Conservation (phyloP, 2,888 invertebrate genomes). For the Drosophila lutescens region DNA sequence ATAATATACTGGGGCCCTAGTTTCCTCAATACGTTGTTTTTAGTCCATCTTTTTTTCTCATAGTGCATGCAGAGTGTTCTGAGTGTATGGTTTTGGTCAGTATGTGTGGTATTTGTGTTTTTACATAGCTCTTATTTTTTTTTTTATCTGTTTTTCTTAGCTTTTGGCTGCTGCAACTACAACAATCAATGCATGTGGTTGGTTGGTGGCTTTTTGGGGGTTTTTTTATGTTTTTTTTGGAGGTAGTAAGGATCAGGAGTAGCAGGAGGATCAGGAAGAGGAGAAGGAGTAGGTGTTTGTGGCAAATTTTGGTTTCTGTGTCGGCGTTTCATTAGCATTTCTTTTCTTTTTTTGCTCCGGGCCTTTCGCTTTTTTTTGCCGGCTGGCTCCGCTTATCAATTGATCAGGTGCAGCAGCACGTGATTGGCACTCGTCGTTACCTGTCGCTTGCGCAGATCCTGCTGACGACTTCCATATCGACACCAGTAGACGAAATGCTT, state of each 20-base stretch:
- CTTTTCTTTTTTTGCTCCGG: neutral
- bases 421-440: slow-evolving; percentile 84
- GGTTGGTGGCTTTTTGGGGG: slow-evolving; percentile 1
- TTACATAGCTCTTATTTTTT: slow-evolving; percentile 28
- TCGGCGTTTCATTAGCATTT: slow-evolving; percentile 12
- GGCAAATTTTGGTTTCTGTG: slow-evolving; percentile 26
- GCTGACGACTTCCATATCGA: slow-evolving; percentile 88
- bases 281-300: neutral
- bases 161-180: slow-evolving; percentile 63
- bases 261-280: neutral
- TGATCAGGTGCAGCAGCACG: slow-evolving; percentile 73
- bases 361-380: neutral
- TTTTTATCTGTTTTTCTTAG: slow-evolving; percentile 15
- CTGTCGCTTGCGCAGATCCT: slow-evolving; percentile 89
- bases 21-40: slow-evolving; percentile 7
- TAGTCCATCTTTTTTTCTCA: slow-evolving; percentile 3
- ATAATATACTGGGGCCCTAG: neutral
- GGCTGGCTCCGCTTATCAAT: slow-evolving; percentile 54
- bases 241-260: neutral
- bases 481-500: slow-evolving; percentile 90
- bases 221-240: neutral
- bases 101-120: slow-evolving; percentile 17
- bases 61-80: slow-evolving; percentile 8
- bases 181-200: slow-evolving; percentile 47
- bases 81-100: slow-evolving; percentile 9